Conservation (phyloP, 1,140 invertebrate species). For the Nilaparvata lugens region DNA sequence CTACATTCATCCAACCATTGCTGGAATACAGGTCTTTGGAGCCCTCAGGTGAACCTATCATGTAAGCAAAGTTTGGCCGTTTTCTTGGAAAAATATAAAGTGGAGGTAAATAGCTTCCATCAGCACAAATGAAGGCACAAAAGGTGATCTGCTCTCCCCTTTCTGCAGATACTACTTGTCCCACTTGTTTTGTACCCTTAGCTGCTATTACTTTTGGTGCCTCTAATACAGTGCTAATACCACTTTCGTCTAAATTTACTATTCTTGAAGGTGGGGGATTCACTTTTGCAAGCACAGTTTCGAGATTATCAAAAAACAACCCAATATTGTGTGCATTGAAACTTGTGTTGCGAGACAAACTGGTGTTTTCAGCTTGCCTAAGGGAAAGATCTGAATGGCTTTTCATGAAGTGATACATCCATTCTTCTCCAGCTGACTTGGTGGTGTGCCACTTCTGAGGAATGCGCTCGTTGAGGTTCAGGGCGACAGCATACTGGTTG, state of each 20-base stretch:
- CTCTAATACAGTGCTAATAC: constrained; percentile 4
- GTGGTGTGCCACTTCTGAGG: constrained; percentile 9
- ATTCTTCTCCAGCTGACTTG: constrained; percentile 6
- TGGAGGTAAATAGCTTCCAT: not conserved
- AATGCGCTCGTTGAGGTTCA: constrained; percentile 1
- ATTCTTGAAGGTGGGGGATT: not conserved
- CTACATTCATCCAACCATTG: constrained; percentile 4
- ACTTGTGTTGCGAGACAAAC: not conserved
- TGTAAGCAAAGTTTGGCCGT: not conserved
- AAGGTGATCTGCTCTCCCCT: constrained; percentile 3
- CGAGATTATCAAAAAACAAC: too few relatives aligned
- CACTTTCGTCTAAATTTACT: not conserved
- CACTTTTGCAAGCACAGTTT: not conserved
- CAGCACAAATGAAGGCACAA: constrained; percentile 1
- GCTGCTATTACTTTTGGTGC: not conserved
- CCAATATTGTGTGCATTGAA: too few relatives aligned
- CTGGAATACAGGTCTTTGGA: constrained; percentile 2
- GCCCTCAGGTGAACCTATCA: not conserved
- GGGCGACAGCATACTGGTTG: not conserved
- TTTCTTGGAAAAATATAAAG: not conserved
- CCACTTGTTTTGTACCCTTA: constrained; percentile 4
- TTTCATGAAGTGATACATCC: constrained; percentile 10
- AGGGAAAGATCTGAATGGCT: too few relatives aligned
- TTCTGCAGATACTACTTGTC: constrained; percentile 2
- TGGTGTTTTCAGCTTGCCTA: constrained; percentile 9